Percentiles rank a stretch among this genome's conserved stretches.
Conservation (phyloP, 2,888 invertebrate species). For the Dicycla oo region DNA sequence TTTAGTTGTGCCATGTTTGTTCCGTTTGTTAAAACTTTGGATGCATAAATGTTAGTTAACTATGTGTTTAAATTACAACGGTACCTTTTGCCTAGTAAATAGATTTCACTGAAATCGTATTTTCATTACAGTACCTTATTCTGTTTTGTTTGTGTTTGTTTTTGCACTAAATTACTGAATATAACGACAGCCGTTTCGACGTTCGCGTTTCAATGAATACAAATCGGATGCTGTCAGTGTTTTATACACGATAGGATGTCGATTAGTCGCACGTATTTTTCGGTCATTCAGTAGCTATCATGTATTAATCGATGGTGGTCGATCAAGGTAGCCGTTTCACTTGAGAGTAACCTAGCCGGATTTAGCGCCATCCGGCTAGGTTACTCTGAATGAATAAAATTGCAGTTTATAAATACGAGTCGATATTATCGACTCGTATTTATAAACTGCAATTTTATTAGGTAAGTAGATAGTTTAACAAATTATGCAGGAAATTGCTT, state of each 20-base stretch:
- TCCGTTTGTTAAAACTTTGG: slow-evolving; percentile 17
- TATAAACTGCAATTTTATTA: slow-evolving; percentile 36
- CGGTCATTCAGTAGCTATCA: slow-evolving; percentile 10
- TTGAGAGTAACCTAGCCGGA: slow-evolving; percentile 56
- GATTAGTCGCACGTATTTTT: slow-evolving; percentile 7
- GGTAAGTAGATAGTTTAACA: slow-evolving; percentile 1
- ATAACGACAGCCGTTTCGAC: slow-evolving; percentile 18
- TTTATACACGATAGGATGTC: slow-evolving; percentile 13
- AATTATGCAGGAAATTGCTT: slow-evolving; percentile 31
- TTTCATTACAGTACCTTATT: slow-evolving; percentile 42
- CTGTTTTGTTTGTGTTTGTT: slow-evolving; percentile 29
- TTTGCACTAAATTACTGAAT: slow-evolving; percentile 22
- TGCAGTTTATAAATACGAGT: too few species aligned
- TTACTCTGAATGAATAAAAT: too few species aligned
- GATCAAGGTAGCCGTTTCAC: slow-evolving; percentile 52
- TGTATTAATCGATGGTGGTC: slow-evolving; percentile 57
- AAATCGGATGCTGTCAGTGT: slow-evolving; percentile 35
- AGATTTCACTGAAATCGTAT: slow-evolving; percentile 17
- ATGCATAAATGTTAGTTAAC: slow-evolving; percentile 22
- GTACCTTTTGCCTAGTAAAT: slow-evolving; percentile 2
- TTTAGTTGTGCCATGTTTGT: slow-evolving; percentile 24
- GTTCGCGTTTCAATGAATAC: slow-evolving; percentile 40
- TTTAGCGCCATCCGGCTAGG: slow-evolving; percentile 59
- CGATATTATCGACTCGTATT: slow-evolving; percentile 23
- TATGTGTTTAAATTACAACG: slow-evolving; percentile 17